phyloP scores from a whole-genome alignment of 2,797 vertebrate genomes.

The Lithobates sylvaticus region DNA sequence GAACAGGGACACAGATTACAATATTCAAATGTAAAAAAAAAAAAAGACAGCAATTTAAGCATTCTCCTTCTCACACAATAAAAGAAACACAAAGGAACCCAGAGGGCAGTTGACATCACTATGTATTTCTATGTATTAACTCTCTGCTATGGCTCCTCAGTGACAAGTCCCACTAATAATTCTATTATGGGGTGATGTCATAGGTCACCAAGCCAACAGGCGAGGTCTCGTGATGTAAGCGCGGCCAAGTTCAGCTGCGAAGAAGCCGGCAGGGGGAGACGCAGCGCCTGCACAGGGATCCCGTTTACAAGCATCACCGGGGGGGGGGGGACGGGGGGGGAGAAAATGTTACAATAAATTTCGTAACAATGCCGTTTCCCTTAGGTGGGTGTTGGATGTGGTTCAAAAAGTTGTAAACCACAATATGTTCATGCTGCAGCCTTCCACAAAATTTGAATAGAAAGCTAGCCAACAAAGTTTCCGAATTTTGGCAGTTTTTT shows the following conservation, averaged over 20 bases:
- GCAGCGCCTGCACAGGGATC: background rate
- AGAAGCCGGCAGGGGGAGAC: background rate
- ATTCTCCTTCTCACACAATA: no score
- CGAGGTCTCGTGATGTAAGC: conserved; percentile 8
- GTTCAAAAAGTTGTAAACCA: background rate
- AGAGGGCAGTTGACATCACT: background rate
- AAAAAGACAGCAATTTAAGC: no score
- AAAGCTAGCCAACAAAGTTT: background rate
- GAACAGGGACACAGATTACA: no score
- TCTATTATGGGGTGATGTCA: conserved; percentile 17
- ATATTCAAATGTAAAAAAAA: no score
- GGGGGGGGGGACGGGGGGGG: background rate
- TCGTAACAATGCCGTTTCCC: background rate
- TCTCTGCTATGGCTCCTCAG: background rate
- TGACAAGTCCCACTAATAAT: conserved; percentile 11
- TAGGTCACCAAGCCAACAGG: conserved; percentile 17
- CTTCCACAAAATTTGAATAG: background rate
- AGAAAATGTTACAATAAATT: background rate
- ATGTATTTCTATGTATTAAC: background rate
- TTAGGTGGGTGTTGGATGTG: background rate
- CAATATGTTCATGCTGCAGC: background rate
- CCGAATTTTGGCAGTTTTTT: background rate
- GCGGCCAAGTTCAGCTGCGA: background rate
- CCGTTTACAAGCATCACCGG: background rate
- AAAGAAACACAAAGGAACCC: background rate